A percentile compares a stretch with the other conserved stretches of the same genome.
phyloP scores from a whole-genome alignment of 2,888 invertebrate genomes.

The Hoplodrina ambigua region DNA sequence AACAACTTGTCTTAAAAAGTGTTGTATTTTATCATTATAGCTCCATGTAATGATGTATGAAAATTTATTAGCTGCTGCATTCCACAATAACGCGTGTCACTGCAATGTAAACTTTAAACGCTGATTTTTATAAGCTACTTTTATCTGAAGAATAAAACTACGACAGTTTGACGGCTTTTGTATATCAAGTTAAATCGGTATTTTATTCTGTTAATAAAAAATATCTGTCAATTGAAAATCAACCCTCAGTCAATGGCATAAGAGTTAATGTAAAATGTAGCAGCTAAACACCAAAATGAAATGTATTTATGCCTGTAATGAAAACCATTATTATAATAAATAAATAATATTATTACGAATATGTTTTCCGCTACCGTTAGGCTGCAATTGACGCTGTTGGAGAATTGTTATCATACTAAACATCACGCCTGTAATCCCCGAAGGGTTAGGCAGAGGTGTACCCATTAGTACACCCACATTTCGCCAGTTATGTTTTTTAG shows the following conservation, averaged over 20 bases:
- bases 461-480: too few relatives aligned
- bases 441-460: too few relatives aligned
- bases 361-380: conserved; percentile 48
- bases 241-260: background rate
- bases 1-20: conserved; percentile 52
- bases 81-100: background rate
- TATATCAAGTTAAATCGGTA: too few relatives aligned
- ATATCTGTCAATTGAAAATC: background rate
- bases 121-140: background rate
- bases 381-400: conserved; percentile 8
- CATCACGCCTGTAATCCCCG: too few relatives aligned
- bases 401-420: conserved; percentile 33
- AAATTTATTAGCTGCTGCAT: background rate
- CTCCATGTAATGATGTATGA: conserved; percentile 39
- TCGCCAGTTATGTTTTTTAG: too few relatives aligned
- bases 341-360: conserved; percentile 2
- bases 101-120: conserved; percentile 19
- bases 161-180: too few relatives aligned
- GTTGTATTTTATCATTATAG: conserved; percentile 36
- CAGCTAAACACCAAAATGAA: conserved; percentile 32
- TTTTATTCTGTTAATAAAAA: too few relatives aligned
- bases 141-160: too few relatives aligned
- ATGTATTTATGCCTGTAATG: conserved; percentile 41
- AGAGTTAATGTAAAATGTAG: conserved; percentile 16
- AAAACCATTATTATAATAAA: conserved; percentile 16